Evolutionary conservation across 2,113 vertebrate genomes (phyloP).

Genomic region (Platysteira castanea): DNA sequence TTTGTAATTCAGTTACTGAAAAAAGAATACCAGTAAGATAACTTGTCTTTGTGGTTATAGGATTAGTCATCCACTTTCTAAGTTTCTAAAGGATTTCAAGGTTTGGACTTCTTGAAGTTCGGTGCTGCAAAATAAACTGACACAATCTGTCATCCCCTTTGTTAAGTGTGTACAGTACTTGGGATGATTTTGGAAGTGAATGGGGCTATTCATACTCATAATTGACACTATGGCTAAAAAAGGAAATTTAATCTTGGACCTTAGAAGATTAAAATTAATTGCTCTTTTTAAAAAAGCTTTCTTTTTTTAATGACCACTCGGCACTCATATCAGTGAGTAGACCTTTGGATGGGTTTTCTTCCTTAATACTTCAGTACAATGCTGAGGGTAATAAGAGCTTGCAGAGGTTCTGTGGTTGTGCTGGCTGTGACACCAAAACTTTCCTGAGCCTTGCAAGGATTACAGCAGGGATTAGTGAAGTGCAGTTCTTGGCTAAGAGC

Average conservation of each 20-base stretch:
- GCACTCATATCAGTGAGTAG: not conserved
- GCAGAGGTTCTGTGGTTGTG: not conserved
- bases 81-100: slow-evolving; percentile 2
- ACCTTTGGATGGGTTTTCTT: not conserved
- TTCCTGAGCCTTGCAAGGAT: not conserved
- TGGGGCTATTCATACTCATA: not conserved
- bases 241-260: not conserved
- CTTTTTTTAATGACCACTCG: not conserved
- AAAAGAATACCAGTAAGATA: not conserved
- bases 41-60: slow-evolving; percentile 14
- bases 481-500: not conserved
- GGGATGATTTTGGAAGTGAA: not conserved
- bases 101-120: slow-evolving; percentile 11
- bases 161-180: not conserved
- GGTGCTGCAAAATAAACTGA: not conserved
- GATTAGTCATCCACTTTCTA: slow-evolving; percentile 33
- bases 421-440: not conserved
- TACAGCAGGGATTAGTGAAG: not conserved
- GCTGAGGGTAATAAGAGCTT: not conserved
- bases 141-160: slow-evolving; percentile 9
- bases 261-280: not conserved
- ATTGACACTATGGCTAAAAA: not conserved
- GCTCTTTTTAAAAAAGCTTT: not conserved
- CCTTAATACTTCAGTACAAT: not conserved
- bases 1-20: slow-evolving; percentile 56